A percentile compares a stretch with the other conserved stretches of the same genome.
Evolutionary conservation across 2,888 invertebrate species (phyloP).

Genomic region (Ochropacha duplaris): DNA sequence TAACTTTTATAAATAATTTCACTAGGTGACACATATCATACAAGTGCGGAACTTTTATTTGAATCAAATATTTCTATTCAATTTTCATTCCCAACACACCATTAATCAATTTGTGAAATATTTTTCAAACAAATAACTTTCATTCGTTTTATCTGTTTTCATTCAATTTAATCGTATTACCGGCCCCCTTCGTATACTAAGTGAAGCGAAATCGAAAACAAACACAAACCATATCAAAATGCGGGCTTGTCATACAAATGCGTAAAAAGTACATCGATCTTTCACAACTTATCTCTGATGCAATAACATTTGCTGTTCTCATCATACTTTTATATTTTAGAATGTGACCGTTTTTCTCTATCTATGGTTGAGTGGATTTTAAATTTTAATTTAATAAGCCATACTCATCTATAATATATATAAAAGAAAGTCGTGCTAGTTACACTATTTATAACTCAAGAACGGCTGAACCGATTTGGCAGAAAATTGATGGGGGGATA

Average conservation of each 20-base stretch:
- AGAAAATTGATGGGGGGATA: too few relatives aligned
- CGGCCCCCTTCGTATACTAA: slow-evolving; percentile 44
- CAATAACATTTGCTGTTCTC: background rate
- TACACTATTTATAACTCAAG: too few relatives aligned
- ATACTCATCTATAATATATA: background rate
- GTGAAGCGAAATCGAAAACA: slow-evolving; percentile 69
- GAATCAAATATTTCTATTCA: background rate
- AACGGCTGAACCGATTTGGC: too few relatives aligned
- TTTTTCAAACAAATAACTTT: background rate
- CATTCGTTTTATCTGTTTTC: slow-evolving; percentile 40
- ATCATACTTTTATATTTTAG: background rate
- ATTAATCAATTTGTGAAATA: background rate
- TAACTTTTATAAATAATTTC: too few relatives aligned
- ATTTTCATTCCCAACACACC: background rate
- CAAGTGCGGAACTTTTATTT: too few relatives aligned
- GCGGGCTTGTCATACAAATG: slow-evolving; percentile 48
- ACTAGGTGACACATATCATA: too few relatives aligned
- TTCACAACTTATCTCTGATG: slow-evolving; percentile 27
- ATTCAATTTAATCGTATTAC: slow-evolving; percentile 44
- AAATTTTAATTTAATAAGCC: too few relatives aligned
- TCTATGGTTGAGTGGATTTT: too few relatives aligned
- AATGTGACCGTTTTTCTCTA: background rate
- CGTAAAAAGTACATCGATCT: slow-evolving; percentile 21
- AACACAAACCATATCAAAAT: slow-evolving; percentile 54
- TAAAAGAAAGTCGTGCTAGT: too few relatives aligned